Conservation (phyloP, 2,113 vertebrate genomes). For the Ancistrus triradiatus region DNA sequence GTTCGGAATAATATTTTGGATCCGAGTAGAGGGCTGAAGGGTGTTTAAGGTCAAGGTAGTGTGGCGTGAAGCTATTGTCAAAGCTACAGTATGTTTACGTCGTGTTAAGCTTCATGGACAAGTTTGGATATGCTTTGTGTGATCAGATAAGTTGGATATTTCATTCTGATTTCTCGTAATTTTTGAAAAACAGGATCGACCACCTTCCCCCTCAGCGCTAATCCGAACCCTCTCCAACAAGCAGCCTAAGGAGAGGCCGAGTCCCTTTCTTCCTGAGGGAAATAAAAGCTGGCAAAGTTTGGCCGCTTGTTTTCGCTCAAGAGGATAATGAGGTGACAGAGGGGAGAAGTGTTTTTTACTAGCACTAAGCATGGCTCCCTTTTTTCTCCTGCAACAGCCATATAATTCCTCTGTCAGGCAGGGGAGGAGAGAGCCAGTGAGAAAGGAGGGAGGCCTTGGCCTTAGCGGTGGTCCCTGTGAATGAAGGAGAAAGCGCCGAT, state of each 20-base stretch:
- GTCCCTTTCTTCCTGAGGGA: slow-evolving; percentile 16
- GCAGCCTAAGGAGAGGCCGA: slow-evolving; percentile 14
- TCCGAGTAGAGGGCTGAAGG: too few species aligned
- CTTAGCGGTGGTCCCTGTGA: slow-evolving; percentile 21
- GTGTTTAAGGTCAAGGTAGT: too few species aligned
- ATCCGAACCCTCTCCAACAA: slow-evolving; percentile 15
- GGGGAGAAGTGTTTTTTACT: slow-evolving; percentile 49
- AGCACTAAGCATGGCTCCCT: slow-evolving; percentile 29
- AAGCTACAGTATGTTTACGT: too few species aligned
- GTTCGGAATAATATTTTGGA: too few species aligned
- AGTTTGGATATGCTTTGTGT: too few species aligned
- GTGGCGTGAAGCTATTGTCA: too few species aligned
- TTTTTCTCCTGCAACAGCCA: slow-evolving; percentile 51
- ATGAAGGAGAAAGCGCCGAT: slow-evolving; percentile 32
- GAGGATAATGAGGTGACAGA: slow-evolving; percentile 47
- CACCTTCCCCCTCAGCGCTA: background rate
- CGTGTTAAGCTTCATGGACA: too few species aligned
- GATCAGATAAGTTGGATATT: too few species aligned
- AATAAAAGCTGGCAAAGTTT: slow-evolving; percentile 37
- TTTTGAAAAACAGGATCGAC: background rate
- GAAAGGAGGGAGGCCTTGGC: slow-evolving; percentile 38
- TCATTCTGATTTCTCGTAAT: slow-evolving; percentile 2
- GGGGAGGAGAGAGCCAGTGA: slow-evolving; percentile 24
- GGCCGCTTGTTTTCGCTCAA: slow-evolving; percentile 39
- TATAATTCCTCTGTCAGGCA: slow-evolving; percentile 61